Base-by-base conservation (phyloP, 2,888 invertebrate species). In the Therioaphis trifolii region DNA sequence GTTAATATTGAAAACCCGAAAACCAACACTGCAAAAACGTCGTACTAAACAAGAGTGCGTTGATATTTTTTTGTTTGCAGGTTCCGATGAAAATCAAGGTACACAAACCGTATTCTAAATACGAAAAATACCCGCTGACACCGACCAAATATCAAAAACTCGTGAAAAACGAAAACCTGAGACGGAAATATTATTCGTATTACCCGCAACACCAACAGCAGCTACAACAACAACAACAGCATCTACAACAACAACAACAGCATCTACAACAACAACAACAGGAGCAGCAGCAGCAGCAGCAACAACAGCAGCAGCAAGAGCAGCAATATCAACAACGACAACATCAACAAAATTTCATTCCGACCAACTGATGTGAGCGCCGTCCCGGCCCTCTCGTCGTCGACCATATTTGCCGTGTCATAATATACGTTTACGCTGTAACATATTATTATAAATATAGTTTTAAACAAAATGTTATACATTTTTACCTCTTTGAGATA, bases 21-120 rank as follows among this genome's bases (percentile, higher is more conserved):
- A 52, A 35, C 35, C 5, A 1, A 11, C 46, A 49, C 71, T 24
- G 27, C 35, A 2, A 0, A 21, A 72, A 72, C 24, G 21, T 72
- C 9, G 40, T 11, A 2, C 12, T n/a, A n/a, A n/a, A n/a, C n/a
- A n/a, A n/a, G n/a, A n/a, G n/a, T n/a, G 18, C 35, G n/a, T 5
- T 3, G 14, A 55, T 1, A 35, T 79, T 21, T 63, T 4, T 29
- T 21, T 18, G 15, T 79, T 71, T 63, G 11, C 21, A 84, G 84
- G 63, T 84, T 15, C 84, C 84, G 15, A 72, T 84, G 77, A 84
- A 63, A 79, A 84, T 84, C 18, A 84, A 84, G 27, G 35, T 78
- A 24, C 84, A 74, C 40, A 82, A 74, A 63, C 82, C 82, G 18
- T 82, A 74, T 74, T 74, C 74, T 0, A 82, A 82, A 0, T 74